Base-by-base conservation (phyloP, 1,140 invertebrate species). In the Hypothenemus hampei region DNA sequence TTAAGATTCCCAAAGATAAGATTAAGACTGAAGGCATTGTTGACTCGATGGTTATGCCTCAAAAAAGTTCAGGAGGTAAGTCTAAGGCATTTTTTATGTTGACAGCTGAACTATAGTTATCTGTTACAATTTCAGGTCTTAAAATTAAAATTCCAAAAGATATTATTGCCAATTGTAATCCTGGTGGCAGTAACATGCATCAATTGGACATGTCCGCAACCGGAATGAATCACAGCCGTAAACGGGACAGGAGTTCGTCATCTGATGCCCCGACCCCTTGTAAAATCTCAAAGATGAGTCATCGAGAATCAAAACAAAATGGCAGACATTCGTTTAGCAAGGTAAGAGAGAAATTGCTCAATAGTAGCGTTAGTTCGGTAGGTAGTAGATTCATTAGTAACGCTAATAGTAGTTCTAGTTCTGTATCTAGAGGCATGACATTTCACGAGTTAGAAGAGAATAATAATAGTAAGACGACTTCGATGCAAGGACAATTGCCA, bases 1-100 rank as follows among this genome's bases (percentile, higher is more conserved):
- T 84, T 15, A 83, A 81, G 68, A 83, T 85, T 26, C 76, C 80
- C 0, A 82, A 81, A 60, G 80, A 83, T 51, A 68, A 74, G 20
- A 70, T 81, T 15, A 78, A 76, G 58, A 72, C 68, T 31, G 70
- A 73, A 40, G 63, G 66, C 19, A 57, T 65, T 11, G 51, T 61
- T 13, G 59, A 69, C 11, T 59, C 66, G 11, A 31, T 44, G 58
- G 50, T 62, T 54, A 49, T 48, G 60, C 54, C 63, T 52, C 57
- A 64, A 41, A 58, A 57, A 26, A 57, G 55, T 57, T 57, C 55
- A 39, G 55, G 55, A 57, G 46, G 55, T 57, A 40, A 57, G 54
- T 43, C 26, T 6, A 29, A 29, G 26, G n/a, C 6, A 29, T 29
- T 15, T 43, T 15, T 22, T 7, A 43, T 43, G 7, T 43, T 21